Evolutionary conservation across 2,797 vertebrate species (phyloP), one percentile per base, ranked within the genome.

Genomic region (Siniperca scherzeri): DNA sequence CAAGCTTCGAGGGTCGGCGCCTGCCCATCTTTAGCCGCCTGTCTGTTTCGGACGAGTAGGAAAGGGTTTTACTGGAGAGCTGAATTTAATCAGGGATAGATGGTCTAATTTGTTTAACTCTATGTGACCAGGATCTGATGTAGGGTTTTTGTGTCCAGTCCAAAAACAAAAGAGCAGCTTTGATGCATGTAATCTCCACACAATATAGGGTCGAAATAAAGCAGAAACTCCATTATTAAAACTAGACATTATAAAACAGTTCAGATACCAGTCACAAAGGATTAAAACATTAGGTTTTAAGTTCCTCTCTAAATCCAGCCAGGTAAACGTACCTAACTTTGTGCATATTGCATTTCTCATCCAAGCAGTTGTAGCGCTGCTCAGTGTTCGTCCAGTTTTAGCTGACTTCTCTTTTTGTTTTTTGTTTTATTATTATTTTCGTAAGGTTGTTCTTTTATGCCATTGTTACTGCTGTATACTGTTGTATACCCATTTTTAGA

Each of bases 11-110:
- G 72, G 94, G 92, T 59, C 89, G 93, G 0, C 94, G 97, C 0
- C 96, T 98, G 78, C 97, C 97, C 61, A 98, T 98, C 91, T 98
- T 98, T 82, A 98, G 97, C 86, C 95, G 96, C 60, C 93, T 97
- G 78, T 97, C 96, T 0, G 90, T 97, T 17, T 95, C 96, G 16
- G 97, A 97, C 53, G 94, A 96, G 85, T 96, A 95, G 86, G 44
- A 60, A 30, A n/a, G 30, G 61, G 27, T 73, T 90, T 90, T 53
- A 87, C 86, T 74, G 61, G 1, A 1, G 36, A 57, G 82, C 87
- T 82, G 88, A 76, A 52, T 82, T 78, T 52, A 25, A 27, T n/a
- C 30, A 16, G 87, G 83, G 36, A 46, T 6, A n/a, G 57, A 27
- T 3, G 56, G 13, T 65, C 78, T 77, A 2, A 64, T 0, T 0